phyloP scores from a whole-genome alignment of 2,797 vertebrate species.

The Psittacula derbiana region DNA sequence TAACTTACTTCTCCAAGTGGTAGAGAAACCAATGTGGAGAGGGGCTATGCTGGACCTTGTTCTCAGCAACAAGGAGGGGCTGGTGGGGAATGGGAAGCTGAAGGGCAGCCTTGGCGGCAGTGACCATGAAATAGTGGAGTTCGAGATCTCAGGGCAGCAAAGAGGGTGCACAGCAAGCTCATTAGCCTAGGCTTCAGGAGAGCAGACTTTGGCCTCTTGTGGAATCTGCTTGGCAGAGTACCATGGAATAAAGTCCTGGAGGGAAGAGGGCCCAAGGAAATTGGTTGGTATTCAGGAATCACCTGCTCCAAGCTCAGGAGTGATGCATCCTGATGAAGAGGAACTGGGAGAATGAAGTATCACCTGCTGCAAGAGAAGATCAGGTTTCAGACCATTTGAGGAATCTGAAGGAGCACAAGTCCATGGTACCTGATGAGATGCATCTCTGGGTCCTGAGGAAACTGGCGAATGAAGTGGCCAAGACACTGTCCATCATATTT shows the following conservation, averaged over 20 bases:
- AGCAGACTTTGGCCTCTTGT: background rate
- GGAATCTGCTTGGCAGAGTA: background rate
- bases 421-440: background rate
- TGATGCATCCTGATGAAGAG: background rate
- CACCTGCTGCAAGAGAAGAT: background rate
- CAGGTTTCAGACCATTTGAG: background rate
- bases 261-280: background rate
- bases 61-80: background rate
- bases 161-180: background rate
- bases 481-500: background rate
- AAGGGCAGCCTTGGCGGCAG: background rate
- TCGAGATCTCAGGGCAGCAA: background rate
- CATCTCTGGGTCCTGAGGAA: background rate
- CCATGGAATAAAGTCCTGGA: background rate
- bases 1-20: background rate
- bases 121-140: background rate
- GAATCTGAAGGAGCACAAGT: background rate
- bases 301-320: background rate
- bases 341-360: background rate
- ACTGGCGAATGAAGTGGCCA: background rate
- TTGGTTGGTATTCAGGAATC: background rate
- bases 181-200: background rate
- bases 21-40: background rate
- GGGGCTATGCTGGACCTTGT: background rate
- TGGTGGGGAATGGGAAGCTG: background rate